Conservation (phyloP, 30 jellyfish, hydroid and myxozoan genomes). For the Euphysa ruthae region DNA sequence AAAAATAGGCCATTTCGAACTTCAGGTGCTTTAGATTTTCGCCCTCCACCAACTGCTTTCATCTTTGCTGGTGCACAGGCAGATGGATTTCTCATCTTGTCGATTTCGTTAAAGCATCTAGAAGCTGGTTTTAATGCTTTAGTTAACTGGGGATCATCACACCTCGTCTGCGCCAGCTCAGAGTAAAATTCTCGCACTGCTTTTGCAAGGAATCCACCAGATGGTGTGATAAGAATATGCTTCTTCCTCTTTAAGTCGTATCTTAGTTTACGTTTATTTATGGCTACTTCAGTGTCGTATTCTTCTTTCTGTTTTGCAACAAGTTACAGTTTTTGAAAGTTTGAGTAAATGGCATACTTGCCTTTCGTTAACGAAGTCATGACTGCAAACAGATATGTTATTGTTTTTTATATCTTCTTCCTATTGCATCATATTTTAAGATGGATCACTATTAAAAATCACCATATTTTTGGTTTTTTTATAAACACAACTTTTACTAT, state of each 20-base stretch:
- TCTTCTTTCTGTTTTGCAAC: not conserved
- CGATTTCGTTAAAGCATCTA: constrained; percentile 15
- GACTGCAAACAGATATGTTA: too few species aligned
- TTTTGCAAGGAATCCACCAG: constrained; percentile 33
- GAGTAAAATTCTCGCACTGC: constrained; percentile 44
- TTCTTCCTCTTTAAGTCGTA: not conserved
- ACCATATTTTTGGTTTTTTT: too few species aligned
- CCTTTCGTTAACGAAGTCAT: too few species aligned
- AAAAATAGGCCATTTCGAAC: constrained; percentile 22
- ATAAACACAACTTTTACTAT: too few species aligned
- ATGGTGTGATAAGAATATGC: constrained; percentile 6
- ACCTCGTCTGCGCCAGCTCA: constrained; percentile 23
- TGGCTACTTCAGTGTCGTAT: not conserved
- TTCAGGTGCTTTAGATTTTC: constrained; percentile 30
- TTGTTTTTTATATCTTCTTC: too few species aligned
- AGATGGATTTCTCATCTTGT: not conserved
- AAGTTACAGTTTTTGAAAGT: too few species aligned
- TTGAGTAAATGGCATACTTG: too few species aligned
- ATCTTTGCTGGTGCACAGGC: not conserved
- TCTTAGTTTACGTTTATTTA: not conserved
- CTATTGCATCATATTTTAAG: too few species aligned
- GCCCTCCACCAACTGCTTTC: constrained; percentile 32
- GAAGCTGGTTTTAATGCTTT: constrained; percentile 38
- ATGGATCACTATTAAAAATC: too few species aligned
- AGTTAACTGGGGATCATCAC: constrained; percentile 27